Evolutionary conservation across 1,140 invertebrate genomes (phyloP), one percentile per base, ranked within the genome.

Genomic region (Tetramorium parvispinum): DNA sequence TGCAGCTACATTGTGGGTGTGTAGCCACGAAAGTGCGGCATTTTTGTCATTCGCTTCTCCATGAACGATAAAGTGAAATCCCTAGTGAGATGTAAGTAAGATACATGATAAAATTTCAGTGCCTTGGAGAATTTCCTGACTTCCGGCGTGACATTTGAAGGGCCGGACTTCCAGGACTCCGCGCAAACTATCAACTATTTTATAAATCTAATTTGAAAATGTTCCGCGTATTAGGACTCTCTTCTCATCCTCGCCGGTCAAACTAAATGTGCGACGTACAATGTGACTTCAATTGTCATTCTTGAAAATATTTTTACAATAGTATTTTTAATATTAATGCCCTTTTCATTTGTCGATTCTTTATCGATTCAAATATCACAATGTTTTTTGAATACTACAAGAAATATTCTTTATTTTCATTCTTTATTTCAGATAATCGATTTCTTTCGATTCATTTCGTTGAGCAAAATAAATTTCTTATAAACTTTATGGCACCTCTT

Each of bases 11-110:
- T 46, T 21, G 53, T 46, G 37, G 3, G 16, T 59, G 16, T 59
- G 24, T 21, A 57, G 16, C 18, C 40, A 59, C 24, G 24, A 73
- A 70, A 71, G 53, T 71, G 40, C 18, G 10, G 18, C 53, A 82
- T 82, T 82, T 82, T 82, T 82, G 40, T 73, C 79, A 75, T 61
- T 83, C 51, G 24, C 24, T 37, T 83, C 68, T 43, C 40, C 24
- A 55, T 73, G 55, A 71, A 53, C 57, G 68, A 73, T 83, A 83
- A 73, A 83, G 68, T 59, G 53, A 75, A 83, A 46, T 83, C 68
- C 61, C 68, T 43, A 37, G 68, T 73, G 79, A 73, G 49, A 83
- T 83, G 61, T 16, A 61, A 32, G 79, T 18, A 59, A 73, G 79
- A 73, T 73, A 61, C 53, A 73, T 13, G 79, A 73, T 73, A 57